Conservation (phyloP, 2,888 invertebrate genomes). For the Chaitophorus viminalis region DNA sequence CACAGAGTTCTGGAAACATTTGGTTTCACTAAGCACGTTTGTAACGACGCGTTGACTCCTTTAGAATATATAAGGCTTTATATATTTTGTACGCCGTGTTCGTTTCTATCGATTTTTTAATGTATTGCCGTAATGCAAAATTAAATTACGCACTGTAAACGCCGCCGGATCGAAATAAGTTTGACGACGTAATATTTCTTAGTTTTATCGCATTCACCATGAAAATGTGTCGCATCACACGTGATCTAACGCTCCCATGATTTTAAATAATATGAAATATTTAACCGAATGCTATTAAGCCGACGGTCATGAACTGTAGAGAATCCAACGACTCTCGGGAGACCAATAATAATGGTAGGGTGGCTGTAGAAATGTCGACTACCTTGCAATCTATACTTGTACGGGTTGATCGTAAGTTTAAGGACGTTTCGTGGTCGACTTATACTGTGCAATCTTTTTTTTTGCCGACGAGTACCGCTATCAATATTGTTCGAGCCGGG, state of each 20-base stretch:
- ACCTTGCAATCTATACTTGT: neutral
- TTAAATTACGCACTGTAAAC: too few species aligned
- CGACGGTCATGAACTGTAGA: neutral
- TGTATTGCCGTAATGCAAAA: neutral
- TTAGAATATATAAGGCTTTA: neutral
- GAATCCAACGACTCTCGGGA: neutral
- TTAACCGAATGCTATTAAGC: neutral
- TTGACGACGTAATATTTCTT: neutral
- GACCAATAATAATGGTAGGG: neutral
- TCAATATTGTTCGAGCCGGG: neutral
- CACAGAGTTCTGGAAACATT: neutral
- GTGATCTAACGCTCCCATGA: too few species aligned
- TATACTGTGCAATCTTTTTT: neutral
- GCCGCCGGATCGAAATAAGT: neutral
- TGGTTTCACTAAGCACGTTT: neutral
- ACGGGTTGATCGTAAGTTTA: neutral
- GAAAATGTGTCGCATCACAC: neutral
- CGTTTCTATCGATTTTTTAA: neutral
- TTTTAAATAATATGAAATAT: too few species aligned
- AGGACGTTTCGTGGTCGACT: neutral
- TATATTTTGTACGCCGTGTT: neutral
- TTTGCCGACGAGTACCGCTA: neutral
- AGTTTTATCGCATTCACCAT: neutral
- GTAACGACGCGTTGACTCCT: neutral
- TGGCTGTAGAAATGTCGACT: neutral